Base-by-base conservation (phyloP, 2,113 vertebrate genomes). In the Etheostoma cragini region DNA sequence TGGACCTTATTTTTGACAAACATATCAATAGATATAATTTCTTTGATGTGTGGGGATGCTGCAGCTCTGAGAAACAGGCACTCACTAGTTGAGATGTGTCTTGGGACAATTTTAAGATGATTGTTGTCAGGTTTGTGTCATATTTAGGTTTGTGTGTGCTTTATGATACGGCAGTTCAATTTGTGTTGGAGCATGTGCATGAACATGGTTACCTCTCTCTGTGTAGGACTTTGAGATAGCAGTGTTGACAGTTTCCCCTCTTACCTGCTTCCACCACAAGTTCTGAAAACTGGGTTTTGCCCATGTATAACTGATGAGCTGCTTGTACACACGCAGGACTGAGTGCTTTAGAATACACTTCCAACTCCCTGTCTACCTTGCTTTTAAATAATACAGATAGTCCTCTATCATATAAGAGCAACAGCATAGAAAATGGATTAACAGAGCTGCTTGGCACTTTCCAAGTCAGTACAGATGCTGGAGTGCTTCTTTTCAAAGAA, bases 371-470 rank as follows among this genome's bases (percentile, higher is more conserved):
- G 33, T 71, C 66, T 72, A 67, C 50, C 79, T 64, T 33, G 49
- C 64, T 54, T 77, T 71, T 92, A 82, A 92, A 91, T 92, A 86
- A 91, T 89, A 89, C 58, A 92, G 61, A 68, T 49, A 21, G 14
- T 33, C 57, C 47, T 72, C 58, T 16, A 75, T 82, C 54, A 76
- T 24, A 24, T 56, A 74, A 78, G 72, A 80, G 62, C 64, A 76
- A 81, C 49, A 49, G 77, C 65, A 72, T 38, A 66, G 72, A 67
- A 76, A 81, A 60, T 75, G 60, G 54, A 54, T 75, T 78, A 60
- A 81, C 47, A 56, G 60, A 71, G 49, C 38, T 56, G 60, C 60
- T 45, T 6, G 4, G 49, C 21, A 67, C 54, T n/a, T 22, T 81
- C 49, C 45, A 69, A 56, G 54, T 81, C 14, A 35, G 24, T 45